A percentile compares a stretch with the other conserved stretches of the same genome.
Evolutionary conservation across 2,113 vertebrate species (phyloP).

Genomic region (Melanerpes aurifrons): DNA sequence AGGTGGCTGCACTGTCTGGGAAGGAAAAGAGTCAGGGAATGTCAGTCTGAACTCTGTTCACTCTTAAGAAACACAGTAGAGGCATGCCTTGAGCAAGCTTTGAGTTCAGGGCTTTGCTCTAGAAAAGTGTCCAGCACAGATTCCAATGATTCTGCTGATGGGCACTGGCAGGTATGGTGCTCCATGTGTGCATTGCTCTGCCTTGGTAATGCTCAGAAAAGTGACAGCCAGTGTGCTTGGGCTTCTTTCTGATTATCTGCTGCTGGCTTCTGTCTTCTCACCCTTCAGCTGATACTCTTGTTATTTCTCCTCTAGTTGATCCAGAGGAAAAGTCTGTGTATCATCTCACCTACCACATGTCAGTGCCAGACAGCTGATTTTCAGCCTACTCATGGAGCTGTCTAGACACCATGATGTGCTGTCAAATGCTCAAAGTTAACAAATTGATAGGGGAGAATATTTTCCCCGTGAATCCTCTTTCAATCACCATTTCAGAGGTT

Average conservation of each 20-base stretch:
- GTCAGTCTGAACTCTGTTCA: constrained; percentile 10
- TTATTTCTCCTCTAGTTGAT: not conserved
- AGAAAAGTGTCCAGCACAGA: not conserved
- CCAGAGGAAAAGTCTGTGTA: not conserved
- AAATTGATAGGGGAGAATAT: constrained; percentile 26
- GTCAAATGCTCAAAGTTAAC: constrained; percentile 29
- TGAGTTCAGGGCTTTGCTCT: not conserved
- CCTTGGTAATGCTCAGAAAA: not conserved
- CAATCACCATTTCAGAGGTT: not conserved
- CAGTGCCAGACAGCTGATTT: constrained; percentile 47
- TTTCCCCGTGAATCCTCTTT: not conserved
- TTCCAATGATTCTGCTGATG: not conserved
- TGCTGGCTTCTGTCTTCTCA: not conserved
- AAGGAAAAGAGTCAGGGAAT: not conserved
- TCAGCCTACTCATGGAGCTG: not conserved
- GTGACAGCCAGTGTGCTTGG: not conserved
- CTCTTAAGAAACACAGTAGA: not conserved
- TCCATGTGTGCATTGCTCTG: not conserved
- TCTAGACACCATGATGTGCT: constrained; percentile 12
- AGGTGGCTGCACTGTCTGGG: not conserved
- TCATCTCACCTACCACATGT: not conserved
- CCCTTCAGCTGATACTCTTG: not conserved
- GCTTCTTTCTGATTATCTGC: not conserved
- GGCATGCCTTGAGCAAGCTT: accelerated
- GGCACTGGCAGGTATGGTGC: not conserved